phyloP scores from a whole-genome alignment of 2,797 vertebrate species.

The Dendrocincla fuliginosa region DNA sequence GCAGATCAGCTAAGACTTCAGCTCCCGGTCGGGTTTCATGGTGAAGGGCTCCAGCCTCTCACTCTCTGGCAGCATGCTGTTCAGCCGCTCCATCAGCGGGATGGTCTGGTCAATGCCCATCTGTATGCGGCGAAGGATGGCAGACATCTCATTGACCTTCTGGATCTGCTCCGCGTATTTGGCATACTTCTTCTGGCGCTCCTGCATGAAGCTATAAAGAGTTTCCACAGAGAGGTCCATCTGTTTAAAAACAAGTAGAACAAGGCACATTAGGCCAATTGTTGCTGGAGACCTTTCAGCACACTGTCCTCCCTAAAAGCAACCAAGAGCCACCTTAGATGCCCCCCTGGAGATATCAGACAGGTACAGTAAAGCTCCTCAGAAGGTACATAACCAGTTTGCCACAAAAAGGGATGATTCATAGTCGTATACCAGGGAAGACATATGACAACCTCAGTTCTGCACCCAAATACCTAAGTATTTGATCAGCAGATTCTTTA shows the following conservation, averaged over 20 bases:
- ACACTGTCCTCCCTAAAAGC: neutral
- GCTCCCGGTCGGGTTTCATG: slow-evolving; percentile 87
- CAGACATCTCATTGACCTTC: slow-evolving; percentile 99
- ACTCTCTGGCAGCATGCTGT: slow-evolving; percentile 91
- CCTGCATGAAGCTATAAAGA: slow-evolving; percentile 96
- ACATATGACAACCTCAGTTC: neutral
- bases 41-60: slow-evolving; percentile 95
- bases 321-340: neutral
- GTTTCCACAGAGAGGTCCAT: slow-evolving; percentile 96
- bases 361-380: neutral
- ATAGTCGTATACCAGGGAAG: neutral
- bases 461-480: neutral
- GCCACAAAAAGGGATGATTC: neutral
- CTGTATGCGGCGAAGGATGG: slow-evolving; percentile 96
- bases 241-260: slow-evolving; percentile 69
- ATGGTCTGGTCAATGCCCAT: slow-evolving; percentile 98
- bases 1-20: slow-evolving; percentile 48
- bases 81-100: slow-evolving; percentile 95
- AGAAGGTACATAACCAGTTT: neutral
- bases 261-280: neutral
- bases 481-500: neutral
- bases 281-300: neutral
- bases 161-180: slow-evolving; percentile 99
- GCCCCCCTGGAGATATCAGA: neutral
- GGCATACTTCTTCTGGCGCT: slow-evolving; percentile 96